These are phyloP conservation scores for Hyalella azteca DNA, from an alignment of 2,888 invertebrate genomes.

Conservation along the genomic window DNA sequence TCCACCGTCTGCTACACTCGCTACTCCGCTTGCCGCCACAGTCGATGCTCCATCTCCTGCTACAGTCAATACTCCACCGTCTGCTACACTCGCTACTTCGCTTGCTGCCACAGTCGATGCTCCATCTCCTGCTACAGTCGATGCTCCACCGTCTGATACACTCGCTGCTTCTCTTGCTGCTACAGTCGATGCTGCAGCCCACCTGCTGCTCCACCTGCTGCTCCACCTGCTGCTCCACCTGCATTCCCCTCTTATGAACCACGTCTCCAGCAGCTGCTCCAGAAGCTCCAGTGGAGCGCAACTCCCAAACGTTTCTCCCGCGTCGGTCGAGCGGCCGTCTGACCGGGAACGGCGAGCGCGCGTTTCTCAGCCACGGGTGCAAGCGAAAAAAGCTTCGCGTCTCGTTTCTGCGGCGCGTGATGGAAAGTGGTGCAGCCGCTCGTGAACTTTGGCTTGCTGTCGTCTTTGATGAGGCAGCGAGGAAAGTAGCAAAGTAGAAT, in stretches of 20 bases:
- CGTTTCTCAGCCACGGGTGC: neutral
- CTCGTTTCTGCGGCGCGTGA: conserved; percentile 4
- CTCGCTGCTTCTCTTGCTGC: neutral
- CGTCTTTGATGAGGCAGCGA: too few relatives aligned
- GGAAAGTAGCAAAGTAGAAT: too few relatives aligned
- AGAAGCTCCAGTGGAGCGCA: neutral
- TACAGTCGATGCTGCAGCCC: neutral
- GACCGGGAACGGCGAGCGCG: neutral
- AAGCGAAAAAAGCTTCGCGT: neutral
- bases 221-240: neutral
- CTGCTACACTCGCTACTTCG: neutral
- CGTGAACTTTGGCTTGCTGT: conserved; percentile 6
- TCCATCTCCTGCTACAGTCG: neutral
- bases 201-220: neutral
- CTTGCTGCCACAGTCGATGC: neutral
- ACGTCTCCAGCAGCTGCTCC: too few relatives aligned
- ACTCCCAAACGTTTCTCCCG: neutral
- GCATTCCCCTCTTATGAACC: neutral
- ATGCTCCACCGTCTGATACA: neutral
- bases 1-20: too few relatives aligned
- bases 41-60: too few relatives aligned
- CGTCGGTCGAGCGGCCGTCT: neutral
- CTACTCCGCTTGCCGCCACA: too few relatives aligned
- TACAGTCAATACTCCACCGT: too few relatives aligned
- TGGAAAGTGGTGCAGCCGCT: neutral